Percentiles rank a stretch among this genome's conserved stretches.
These are phyloP conservation scores for Cladorhizidae sp. DNA, from an alignment of 37 sponge, comb jelly and placozoan genomes.

Conservation along the genomic window DNA sequence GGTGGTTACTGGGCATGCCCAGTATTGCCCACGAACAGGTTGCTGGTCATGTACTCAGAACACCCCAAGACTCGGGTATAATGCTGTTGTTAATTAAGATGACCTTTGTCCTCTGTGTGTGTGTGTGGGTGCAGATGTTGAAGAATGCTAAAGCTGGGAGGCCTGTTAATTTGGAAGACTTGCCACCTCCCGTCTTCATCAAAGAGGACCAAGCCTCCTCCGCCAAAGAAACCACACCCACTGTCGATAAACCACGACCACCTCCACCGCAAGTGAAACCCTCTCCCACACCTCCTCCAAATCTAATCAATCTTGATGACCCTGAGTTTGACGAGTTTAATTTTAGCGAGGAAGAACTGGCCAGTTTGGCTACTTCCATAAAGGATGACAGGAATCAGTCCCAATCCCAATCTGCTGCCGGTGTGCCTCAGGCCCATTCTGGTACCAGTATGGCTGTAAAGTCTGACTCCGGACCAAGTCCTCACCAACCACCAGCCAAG, in stretches of 20 bases:
- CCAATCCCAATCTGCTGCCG: not conserved
- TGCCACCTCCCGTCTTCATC: slow-evolving; percentile 29
- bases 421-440: not conserved
- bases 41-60: too few relatives aligned
- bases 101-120: too few relatives aligned
- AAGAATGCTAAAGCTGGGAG: slow-evolving; percentile 36
- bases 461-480: not conserved
- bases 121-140: slow-evolving; percentile 27
- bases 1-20: too few relatives aligned
- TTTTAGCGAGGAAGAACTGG: slow-evolving; percentile 56
- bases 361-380: slow-evolving; percentile 34
- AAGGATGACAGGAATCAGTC: slow-evolving; percentile 36
- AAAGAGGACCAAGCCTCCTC: not conserved
- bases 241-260: slow-evolving; percentile 18
- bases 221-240: slow-evolving; percentile 9
- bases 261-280: slow-evolving; percentile 6
- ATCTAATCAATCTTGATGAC: slow-evolving; percentile 51
- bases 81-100: too few relatives aligned
- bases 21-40: too few relatives aligned
- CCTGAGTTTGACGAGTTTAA: slow-evolving; percentile 74
- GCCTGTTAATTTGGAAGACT: slow-evolving; percentile 29
- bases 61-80: too few relatives aligned
- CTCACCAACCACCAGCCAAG: not conserved
- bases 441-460: not conserved
- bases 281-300: slow-evolving; percentile 8